phyloP scores from a whole-genome alignment of 2,113 vertebrate species.

The Syrmaticus mikado region DNA sequence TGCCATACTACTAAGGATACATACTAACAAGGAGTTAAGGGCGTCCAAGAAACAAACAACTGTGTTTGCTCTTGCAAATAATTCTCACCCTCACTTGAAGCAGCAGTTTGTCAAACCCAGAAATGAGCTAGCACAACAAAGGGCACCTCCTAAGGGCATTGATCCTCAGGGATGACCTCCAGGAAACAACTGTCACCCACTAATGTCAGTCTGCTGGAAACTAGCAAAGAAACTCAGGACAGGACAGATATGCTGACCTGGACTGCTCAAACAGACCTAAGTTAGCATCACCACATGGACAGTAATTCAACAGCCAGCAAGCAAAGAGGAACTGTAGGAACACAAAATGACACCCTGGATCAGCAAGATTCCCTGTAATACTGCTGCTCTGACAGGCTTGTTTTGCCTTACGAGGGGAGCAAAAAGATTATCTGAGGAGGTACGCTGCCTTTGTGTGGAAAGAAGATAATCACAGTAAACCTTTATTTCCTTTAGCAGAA shows the following conservation, averaged over 20 bases:
- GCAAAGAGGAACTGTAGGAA: constrained; percentile 10
- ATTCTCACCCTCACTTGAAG: background rate
- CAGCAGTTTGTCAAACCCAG: background rate
- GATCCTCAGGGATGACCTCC: background rate
- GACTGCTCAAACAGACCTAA: background rate
- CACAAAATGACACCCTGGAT: background rate
- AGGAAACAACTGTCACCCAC: background rate
- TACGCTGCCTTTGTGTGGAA: background rate
- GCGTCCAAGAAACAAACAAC: background rate
- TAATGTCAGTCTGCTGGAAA: background rate
- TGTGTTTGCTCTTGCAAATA: background rate
- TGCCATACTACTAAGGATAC: background rate
- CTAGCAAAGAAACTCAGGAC: background rate
- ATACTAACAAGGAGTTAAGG: background rate
- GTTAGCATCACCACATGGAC: background rate
- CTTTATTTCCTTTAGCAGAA: background rate
- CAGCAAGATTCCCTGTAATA: background rate
- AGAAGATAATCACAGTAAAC: background rate
- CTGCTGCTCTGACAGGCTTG: background rate
- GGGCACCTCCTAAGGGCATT: background rate
- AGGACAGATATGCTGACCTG: background rate
- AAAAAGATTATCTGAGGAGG: background rate
- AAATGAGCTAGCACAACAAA: background rate
- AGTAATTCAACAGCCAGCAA: background rate
- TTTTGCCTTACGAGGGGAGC: background rate